Percentiles rank a stretch among this genome's conserved stretches.
phyloP scores from a whole-genome alignment of 1,140 invertebrate genomes.

The Microplitis mediator region DNA sequence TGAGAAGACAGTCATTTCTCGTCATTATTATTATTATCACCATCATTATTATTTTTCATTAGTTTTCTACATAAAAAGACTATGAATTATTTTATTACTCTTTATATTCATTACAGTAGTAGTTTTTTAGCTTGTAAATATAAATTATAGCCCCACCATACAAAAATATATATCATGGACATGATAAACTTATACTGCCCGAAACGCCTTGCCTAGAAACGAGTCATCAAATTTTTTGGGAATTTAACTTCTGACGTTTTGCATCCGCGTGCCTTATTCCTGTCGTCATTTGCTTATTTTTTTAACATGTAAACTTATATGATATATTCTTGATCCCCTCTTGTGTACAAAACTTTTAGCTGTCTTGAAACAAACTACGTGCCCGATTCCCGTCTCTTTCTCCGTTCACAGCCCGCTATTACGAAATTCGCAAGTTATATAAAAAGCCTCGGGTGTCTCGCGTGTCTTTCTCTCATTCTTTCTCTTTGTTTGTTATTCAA shows the following conservation, averaged over 20 bases:
- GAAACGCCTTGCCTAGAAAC: neutral
- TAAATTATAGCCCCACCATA: neutral
- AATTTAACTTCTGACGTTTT: conserved; percentile 4
- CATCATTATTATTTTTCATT: neutral
- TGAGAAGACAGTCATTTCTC: conserved; percentile 15
- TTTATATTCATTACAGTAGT: neutral
- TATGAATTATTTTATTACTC: neutral
- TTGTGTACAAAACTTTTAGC: neutral
- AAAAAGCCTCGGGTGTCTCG: conserved; percentile 27
- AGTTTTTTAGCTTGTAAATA: neutral
- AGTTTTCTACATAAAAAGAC: no score
- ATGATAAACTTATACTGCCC: neutral
- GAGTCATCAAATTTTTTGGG: neutral
- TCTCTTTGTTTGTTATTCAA: neutral
- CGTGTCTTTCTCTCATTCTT: neutral
- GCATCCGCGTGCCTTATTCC: conserved; percentile 17
- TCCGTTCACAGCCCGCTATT: conserved; percentile 32
- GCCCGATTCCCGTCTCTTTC: conserved; percentile 32
- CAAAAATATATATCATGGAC: no score
- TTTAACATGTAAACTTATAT: neutral
- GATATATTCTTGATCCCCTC: neutral
- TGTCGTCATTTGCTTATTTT: neutral
- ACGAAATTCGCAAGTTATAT: conserved; percentile 37
- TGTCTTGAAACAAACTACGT: conserved; percentile 4
- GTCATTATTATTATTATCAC: conserved; percentile 6